phyloP scores from a whole-genome alignment of 2,113 vertebrate species.

The Gallinago jamesoni region DNA sequence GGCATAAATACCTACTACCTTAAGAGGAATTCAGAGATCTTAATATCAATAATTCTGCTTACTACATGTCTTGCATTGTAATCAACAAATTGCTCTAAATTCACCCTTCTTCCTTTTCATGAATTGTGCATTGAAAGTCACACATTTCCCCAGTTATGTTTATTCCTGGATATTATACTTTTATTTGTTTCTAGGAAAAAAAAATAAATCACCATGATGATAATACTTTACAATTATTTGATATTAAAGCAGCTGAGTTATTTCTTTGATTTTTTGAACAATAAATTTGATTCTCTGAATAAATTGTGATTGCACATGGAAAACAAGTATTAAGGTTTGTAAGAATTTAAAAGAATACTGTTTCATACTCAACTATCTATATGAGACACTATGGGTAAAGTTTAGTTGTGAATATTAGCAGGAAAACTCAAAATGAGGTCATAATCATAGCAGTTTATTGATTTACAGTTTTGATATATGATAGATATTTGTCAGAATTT shows the following conservation, averaged over 20 bases:
- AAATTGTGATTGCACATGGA: background rate
- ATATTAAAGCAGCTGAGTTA: background rate
- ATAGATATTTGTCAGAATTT: background rate
- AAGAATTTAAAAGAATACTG: background rate
- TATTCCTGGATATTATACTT: background rate
- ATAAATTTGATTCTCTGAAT: background rate
- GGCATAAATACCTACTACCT: background rate
- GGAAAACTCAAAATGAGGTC: background rate
- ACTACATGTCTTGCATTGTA: background rate
- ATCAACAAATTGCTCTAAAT: background rate
- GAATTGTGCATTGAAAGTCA: background rate
- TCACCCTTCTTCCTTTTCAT: background rate
- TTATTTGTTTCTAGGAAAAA: background rate
- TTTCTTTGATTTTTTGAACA: background rate
- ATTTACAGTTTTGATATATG: background rate
- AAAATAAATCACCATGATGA: background rate
- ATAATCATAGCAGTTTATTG: background rate
- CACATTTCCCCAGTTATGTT: background rate
- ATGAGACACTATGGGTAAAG: background rate
- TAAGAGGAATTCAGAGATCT: background rate
- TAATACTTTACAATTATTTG: background rate
- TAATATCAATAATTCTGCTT: background rate
- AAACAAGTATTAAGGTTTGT: background rate
- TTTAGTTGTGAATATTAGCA: background rate
- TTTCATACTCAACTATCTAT: background rate